A percentile compares a stretch with the other conserved stretches of the same genome.
These are phyloP conservation scores for Himantopus leucocephalus DNA, from an alignment of 2,113 vertebrate species.

Conservation along the genomic window DNA sequence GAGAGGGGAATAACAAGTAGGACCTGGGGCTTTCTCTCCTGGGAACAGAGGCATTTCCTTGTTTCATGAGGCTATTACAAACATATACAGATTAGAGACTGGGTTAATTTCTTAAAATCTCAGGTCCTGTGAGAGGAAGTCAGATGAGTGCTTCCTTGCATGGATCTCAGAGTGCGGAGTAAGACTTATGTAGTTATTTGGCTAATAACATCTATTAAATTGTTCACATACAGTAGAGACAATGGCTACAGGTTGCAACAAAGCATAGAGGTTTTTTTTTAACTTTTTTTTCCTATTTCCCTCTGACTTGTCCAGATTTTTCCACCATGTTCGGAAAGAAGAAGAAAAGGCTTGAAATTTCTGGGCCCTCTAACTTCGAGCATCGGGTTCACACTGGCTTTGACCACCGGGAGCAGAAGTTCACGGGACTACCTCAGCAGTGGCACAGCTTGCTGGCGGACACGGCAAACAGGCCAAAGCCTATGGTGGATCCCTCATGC, in stretches of 20 bases:
- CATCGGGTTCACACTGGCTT: constrained; percentile 98
- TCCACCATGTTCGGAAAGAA: constrained; percentile 99
- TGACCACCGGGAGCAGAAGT: constrained; percentile 94
- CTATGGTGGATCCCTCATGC: constrained; percentile 98
- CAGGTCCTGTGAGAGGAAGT: neutral
- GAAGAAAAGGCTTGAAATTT: constrained; percentile 98
- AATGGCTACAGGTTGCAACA: neutral
- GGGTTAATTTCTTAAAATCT: neutral
- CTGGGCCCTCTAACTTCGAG: constrained; percentile 98
- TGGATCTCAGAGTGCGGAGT: neutral
- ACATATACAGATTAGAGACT: neutral
- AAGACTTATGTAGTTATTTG: neutral
- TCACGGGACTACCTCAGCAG: constrained; percentile 94
- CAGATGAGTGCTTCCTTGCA: neutral
- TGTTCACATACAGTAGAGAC: rapidly evolving
- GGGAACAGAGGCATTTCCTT: neutral
- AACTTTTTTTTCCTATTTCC: neutral
- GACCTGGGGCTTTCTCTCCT: neutral
- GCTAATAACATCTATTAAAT: neutral
- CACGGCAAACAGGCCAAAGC: constrained; percentile 94
- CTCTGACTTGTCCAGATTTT: constrained; percentile 72
- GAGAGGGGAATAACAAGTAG: neutral
- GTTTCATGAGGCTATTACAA: neutral
- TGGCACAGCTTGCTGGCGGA: constrained; percentile 98
- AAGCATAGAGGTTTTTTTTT: neutral